Conservation (phyloP, 2,797 vertebrate genomes). For the Arnoldichthys spilopterus region DNA sequence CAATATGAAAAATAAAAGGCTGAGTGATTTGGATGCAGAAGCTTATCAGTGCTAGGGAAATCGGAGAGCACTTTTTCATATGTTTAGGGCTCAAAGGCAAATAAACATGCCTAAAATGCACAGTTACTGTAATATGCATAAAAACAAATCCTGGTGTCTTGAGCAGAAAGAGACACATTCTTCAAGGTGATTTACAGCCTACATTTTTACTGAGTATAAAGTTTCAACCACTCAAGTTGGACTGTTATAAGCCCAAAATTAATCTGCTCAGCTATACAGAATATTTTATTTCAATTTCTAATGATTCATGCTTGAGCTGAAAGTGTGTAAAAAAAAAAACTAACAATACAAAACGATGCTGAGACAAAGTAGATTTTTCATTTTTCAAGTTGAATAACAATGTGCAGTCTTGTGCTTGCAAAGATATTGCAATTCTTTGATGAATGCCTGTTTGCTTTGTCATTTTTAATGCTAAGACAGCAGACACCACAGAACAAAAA, state of each 20-base stretch:
- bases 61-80: conserved; percentile 28
- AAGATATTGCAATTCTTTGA: conserved; percentile 24
- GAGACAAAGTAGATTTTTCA: not conserved
- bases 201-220: not conserved
- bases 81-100: conserved; percentile 32
- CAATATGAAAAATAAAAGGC: conserved; percentile 17
- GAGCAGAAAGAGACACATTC: not conserved
- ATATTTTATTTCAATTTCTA: not conserved
- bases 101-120: conserved; percentile 28
- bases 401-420: conserved; percentile 17
- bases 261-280: not conserved
- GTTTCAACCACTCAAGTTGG: not conserved
- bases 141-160: not conserved
- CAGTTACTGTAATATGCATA: conserved; percentile 15
- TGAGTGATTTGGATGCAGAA: conserved; percentile 31
- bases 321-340: not conserved
- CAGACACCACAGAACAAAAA: conserved; percentile 27
- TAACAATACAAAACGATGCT: not conserved
- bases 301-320: not conserved
- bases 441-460: conserved; percentile 35
- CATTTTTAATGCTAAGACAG: conserved; percentile 32
- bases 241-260: not conserved
- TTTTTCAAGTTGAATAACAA: not conserved
- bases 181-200: not conserved
- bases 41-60: conserved; percentile 7